phyloP scores from a whole-genome alignment of 2,113 vertebrate genomes.

The Triplophysa rosa region DNA sequence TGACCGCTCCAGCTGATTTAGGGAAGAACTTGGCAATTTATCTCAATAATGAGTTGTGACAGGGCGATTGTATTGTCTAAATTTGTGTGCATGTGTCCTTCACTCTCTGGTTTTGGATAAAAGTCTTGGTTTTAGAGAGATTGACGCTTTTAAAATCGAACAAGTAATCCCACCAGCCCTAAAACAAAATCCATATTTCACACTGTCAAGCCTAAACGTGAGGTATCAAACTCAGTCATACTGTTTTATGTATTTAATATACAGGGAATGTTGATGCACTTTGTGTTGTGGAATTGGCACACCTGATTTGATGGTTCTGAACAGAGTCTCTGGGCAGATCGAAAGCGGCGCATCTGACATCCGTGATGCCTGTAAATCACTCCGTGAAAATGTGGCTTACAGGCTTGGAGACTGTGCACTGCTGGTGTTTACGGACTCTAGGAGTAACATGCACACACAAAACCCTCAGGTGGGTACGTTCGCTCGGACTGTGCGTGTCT shows the following conservation, averaged over 20 bases:
- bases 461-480: conserved; percentile 13
- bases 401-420: neutral
- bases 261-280: too few species aligned
- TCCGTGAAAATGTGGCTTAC: conserved; percentile 11
- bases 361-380: conserved; percentile 22
- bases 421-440: neutral
- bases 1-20: conserved; percentile 63
- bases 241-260: too few species aligned
- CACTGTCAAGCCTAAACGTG: neutral
- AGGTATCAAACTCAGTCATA: neutral
- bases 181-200: neutral
- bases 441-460: conserved; percentile 10
- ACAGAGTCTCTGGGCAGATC: neutral
- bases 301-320: neutral
- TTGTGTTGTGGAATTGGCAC: neutral
- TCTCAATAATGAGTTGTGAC: conserved; percentile 74
- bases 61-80: conserved; percentile 71
- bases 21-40: conserved; percentile 69
- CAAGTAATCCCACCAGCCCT: conserved; percentile 1
- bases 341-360: neutral
- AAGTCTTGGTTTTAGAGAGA: conserved; percentile 21
- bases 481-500: neutral
- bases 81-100: conserved; percentile 40
- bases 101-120: conserved; percentile 11
- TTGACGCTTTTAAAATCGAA: conserved; percentile 20